Percentiles rank a stretch among this genome's conserved stretches.
phyloP scores from a whole-genome alignment of 2,113 vertebrate genomes.

The Mobula birostris region DNA sequence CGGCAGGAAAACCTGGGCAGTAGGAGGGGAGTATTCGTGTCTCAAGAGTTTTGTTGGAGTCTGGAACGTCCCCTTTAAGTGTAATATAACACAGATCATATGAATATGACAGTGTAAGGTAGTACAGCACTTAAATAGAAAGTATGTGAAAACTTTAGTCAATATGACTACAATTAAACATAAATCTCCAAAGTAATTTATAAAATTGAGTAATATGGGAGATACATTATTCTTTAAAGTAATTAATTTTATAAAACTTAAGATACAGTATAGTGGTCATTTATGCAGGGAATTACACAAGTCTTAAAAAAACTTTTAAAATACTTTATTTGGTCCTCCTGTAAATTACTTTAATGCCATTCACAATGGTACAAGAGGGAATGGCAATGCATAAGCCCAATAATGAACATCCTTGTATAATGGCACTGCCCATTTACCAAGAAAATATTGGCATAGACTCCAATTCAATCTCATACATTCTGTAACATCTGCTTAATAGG shows the following conservation, averaged over 20 bases:
- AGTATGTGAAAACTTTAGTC: constrained; percentile 52
- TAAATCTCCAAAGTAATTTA: constrained; percentile 56
- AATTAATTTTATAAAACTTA: constrained; percentile 40
- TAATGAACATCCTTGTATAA: not conserved
- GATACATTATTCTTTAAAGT: constrained; percentile 39
- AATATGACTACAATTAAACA: constrained; percentile 60
- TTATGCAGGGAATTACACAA: constrained; percentile 43
- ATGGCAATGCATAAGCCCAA: not conserved
- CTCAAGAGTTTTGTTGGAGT: not conserved
- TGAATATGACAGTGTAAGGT: constrained; percentile 41
- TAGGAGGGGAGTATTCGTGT: not conserved
- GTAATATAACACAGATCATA: constrained; percentile 45
- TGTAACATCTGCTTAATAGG: constrained; percentile 4
- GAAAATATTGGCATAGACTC: not conserved
- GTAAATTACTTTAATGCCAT: constrained; percentile 26
- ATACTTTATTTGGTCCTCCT: constrained; percentile 34
- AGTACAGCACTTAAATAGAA: constrained; percentile 51
- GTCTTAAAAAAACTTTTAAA: not conserved
- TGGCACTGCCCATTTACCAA: constrained; percentile 15
- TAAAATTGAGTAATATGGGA: constrained; percentile 48
- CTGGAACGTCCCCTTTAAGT: not conserved
- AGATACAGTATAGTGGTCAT: constrained; percentile 29
- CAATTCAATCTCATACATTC: constrained; percentile 32
- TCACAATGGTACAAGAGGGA: not conserved
- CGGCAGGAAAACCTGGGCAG: not conserved